These are phyloP conservation scores for Lottia scabra DNA, from an alignment of 2,888 invertebrate genomes.

Conservation along the genomic window DNA sequence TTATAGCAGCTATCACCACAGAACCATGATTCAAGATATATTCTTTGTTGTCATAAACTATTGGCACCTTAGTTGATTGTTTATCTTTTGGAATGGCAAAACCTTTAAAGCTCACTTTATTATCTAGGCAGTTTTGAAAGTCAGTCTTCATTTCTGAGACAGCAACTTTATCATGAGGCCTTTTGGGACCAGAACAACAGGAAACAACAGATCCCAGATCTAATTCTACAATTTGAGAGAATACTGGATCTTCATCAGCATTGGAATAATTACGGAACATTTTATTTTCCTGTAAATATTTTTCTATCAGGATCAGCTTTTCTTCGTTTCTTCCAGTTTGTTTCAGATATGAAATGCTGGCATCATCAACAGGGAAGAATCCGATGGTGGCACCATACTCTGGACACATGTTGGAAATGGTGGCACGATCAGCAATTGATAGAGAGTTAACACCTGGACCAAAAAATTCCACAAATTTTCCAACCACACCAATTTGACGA, in stretches of 20 bases:
- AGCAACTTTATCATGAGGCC: conserved; percentile 95
- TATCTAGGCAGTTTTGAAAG: conserved; percentile 85
- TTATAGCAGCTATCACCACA: conserved; percentile 97
- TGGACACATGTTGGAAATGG: conserved; percentile 99
- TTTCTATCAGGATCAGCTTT: conserved; percentile 79
- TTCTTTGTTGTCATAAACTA: conserved; percentile 84
- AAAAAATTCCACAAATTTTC: conserved; percentile 99
- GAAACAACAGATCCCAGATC: conserved; percentile 91
- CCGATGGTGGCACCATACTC: conserved; percentile 98
- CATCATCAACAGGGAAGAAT: conserved; percentile 90
- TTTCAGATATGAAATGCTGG: conserved; percentile 83
- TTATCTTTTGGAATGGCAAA: conserved; percentile 82
- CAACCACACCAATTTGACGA: conserved; percentile 93
- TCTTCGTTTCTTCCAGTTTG: conserved; percentile 88
- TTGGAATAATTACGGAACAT: conserved; percentile 88
- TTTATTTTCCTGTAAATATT: conserved; percentile 83
- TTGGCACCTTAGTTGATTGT: conserved; percentile 76
- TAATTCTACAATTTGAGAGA: conserved; percentile 83
- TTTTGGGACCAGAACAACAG: conserved; percentile 95
- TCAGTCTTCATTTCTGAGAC: conserved; percentile 91
- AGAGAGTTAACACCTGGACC: conserved; percentile 91
- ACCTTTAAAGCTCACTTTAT: conserved; percentile 79
- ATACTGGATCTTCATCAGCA: conserved; percentile 82
- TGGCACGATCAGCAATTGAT: conserved; percentile 96
- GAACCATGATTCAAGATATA: conserved; percentile 89